phyloP scores from a whole-genome alignment of 2,113 vertebrate species.

The Hylia prasina region DNA sequence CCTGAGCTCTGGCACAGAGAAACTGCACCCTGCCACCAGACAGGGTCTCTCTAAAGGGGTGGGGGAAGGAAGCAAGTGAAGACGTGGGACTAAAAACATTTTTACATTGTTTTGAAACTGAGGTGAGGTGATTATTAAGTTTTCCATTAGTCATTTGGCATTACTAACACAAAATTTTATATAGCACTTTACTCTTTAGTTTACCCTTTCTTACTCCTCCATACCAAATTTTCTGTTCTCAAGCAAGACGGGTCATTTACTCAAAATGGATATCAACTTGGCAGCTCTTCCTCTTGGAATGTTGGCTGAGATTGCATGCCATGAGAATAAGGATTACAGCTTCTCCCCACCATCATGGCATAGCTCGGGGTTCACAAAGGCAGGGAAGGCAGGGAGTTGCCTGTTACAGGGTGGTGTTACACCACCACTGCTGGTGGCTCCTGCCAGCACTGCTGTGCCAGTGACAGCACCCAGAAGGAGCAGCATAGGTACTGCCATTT shows the following conservation, averaged over 20 bases:
- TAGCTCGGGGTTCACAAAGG: background rate
- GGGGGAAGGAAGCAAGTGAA: background rate
- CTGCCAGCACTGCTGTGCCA: background rate
- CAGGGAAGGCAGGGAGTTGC: background rate
- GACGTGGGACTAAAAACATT: background rate
- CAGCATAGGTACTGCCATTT: background rate
- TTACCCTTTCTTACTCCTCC: background rate
- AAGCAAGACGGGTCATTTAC: background rate
- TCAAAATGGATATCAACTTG: background rate
- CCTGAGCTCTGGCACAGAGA: background rate
- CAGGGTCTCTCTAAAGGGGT: background rate
- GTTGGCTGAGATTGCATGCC: background rate
- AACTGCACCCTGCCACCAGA: background rate
- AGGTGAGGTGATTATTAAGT: slow-evolving; percentile 13
- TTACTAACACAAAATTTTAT: background rate
- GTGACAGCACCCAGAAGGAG: background rate
- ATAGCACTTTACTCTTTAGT: background rate
- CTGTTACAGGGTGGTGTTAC: background rate
- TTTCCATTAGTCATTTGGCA: slow-evolving; percentile 48
- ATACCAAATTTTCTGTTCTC: background rate
- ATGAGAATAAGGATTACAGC: background rate
- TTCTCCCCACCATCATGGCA: background rate
- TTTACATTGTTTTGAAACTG: slow-evolving; percentile 28
- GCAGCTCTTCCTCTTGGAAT: background rate
- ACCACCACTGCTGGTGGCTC: background rate